Evolutionary conservation across 2,888 invertebrate genomes (phyloP), one percentile per base, ranked within the genome.

Genomic region (Lepetodrilus schrolli): DNA sequence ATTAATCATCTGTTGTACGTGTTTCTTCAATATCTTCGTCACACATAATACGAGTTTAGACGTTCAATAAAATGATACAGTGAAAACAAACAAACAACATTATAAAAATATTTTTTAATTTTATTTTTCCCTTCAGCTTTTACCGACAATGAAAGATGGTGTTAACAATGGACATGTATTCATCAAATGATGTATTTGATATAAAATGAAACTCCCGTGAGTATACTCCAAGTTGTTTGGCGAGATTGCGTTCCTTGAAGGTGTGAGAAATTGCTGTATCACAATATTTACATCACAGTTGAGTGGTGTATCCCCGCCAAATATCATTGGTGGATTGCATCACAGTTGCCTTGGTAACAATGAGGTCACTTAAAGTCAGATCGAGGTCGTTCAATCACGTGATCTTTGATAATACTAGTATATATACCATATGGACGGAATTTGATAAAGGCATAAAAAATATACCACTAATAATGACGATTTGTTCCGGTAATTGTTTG

Each of bases 401-500:
- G 38, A 73, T 70, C 49, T 58, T 48, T 50, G 66, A 58, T 17
- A 73, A 58, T 20, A 73, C 65, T 70, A 36, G 74, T 51, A 72
- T 49, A n/a, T n/a, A 69, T 51, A 50, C 69, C 58, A 58, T 21
- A 76, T 76, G 74, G 73, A 81, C 82, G 82, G 82, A 80, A 76
- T 74, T 72, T 74, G 81, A 81, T 77, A 78, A 76, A 80, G 80
- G 77, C 58, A 58, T 58, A 34, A 30, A 58, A 30, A 58, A 34
- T 34, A 58, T 30, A 58, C 58, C 58, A 58, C 58, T 58, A 58
- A 43, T 30, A 58, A 30, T 26, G 30, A 58, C n/a, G 58, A 58
- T 58, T 26, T 21, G 30, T 58, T 17, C 43, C 34, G 26, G 58
- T 30, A 58, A 10, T 20, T 34, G 36, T 21, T 70, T 70, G 70